Evolutionary conservation across 2,888 invertebrate species (phyloP).

Genomic region (Hypsopygia costalis): DNA sequence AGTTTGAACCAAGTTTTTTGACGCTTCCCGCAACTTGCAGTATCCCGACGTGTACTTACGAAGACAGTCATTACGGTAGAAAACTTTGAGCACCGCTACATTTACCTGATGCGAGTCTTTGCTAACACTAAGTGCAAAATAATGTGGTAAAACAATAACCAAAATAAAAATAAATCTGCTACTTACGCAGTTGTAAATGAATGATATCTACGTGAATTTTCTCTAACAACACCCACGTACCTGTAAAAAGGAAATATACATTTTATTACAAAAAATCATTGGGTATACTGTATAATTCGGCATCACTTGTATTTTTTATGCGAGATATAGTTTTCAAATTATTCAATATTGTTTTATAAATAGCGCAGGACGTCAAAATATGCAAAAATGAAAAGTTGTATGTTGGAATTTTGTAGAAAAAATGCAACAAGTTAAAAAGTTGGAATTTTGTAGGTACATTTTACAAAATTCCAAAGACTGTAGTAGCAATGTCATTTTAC

Average conservation of each 20-base stretch:
- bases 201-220: constrained; percentile 57
- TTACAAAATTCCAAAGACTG: too few species aligned
- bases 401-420: too few species aligned
- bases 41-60: constrained; percentile 26
- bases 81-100: constrained; percentile 9
- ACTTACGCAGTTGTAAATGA: constrained; percentile 64
- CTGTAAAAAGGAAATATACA: constrained; percentile 37
- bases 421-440: too few species aligned
- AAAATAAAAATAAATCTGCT: constrained; percentile 53
- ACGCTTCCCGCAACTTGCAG: constrained; percentile 33
- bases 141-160: constrained; percentile 22
- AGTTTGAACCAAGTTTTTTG: constrained; percentile 42
- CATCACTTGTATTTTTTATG: too few species aligned
- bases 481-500: too few species aligned
- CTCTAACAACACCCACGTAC: constrained; percentile 70
- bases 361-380: too few species aligned
- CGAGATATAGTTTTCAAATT: too few species aligned
- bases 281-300: too few species aligned
- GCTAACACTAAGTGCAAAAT: neutral
- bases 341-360: too few species aligned
- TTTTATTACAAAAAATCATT: neutral
- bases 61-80: constrained; percentile 21
- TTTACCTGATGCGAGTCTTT: constrained; percentile 1
- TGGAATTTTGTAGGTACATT: too few species aligned
- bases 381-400: too few species aligned